Percentiles rank a stretch among this genome's conserved stretches.
Evolutionary conservation across 2,797 vertebrate species (phyloP).

Genomic region (Ceyx erithaca): DNA sequence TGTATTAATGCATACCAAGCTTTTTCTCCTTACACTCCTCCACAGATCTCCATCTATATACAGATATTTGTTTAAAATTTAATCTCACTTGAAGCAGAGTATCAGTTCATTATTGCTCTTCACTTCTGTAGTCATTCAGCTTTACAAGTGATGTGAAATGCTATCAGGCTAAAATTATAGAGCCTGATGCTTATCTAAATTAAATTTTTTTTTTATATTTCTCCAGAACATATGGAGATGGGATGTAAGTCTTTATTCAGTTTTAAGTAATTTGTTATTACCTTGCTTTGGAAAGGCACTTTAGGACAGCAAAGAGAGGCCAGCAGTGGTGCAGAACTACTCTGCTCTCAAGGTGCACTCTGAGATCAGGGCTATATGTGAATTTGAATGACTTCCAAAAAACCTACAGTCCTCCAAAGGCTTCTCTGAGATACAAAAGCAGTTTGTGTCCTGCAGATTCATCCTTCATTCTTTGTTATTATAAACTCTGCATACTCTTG

Average conservation of each 20-base stretch:
- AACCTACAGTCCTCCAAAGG: background rate
- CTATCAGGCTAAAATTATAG: slow-evolving; percentile 11
- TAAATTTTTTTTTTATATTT: background rate
- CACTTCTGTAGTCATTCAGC: background rate
- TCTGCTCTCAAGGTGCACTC: background rate
- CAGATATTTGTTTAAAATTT: slow-evolving; percentile 56
- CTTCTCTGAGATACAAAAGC: background rate
- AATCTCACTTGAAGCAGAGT: slow-evolving; percentile 18
- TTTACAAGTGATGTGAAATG: slow-evolving; percentile 27
- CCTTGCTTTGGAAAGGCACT: background rate
- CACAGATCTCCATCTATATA: slow-evolving; percentile 4
- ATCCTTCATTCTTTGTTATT: slow-evolving; percentile 29
- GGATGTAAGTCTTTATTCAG: slow-evolving; percentile 18
- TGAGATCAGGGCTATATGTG: background rate
- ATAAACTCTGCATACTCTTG: background rate
- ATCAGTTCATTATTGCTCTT: slow-evolving; percentile 27
- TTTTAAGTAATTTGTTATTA: slow-evolving; percentile 19
- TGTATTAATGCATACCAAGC: background rate
- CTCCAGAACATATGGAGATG: background rate
- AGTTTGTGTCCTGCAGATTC: background rate
- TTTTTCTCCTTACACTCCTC: background rate
- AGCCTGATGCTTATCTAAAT: slow-evolving; percentile 48
- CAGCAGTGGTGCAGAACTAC: background rate
- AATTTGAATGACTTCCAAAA: slow-evolving; percentile 27
- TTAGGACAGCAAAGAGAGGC: background rate